phyloP scores from a whole-genome alignment of 1,140 invertebrate genomes.

The Eurytemora carolleeae region DNA sequence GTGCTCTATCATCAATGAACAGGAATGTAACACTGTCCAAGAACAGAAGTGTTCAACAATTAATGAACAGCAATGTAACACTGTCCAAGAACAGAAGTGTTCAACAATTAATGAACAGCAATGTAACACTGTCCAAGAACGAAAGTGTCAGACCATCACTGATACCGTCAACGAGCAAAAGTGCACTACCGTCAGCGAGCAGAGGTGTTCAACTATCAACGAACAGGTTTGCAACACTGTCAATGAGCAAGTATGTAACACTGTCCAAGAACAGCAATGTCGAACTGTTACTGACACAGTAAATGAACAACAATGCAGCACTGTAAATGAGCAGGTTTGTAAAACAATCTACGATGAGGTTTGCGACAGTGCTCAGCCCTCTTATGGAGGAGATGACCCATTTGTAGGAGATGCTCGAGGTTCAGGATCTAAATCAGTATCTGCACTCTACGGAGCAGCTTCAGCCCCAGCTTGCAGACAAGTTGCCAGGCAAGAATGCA shows the following conservation, averaged over 20 bases:
- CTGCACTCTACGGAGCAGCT: conserved; percentile 6
- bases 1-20: conserved; percentile 10
- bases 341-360: conserved; percentile 6
- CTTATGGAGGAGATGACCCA: conserved; percentile 4
- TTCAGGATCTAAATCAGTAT: not conserved
- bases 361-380: conserved; percentile 4
- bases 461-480: not conserved
- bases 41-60: too few species aligned
- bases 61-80: too few species aligned
- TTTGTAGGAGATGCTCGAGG: too few species aligned
- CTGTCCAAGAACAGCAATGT: conserved; percentile 13
- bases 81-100: too few species aligned
- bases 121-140: too few species aligned
- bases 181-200: conserved; percentile 8
- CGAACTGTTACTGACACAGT: not conserved
- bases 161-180: conserved; percentile 13
- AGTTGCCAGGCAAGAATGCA: conserved; percentile 9
- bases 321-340: conserved; percentile 10
- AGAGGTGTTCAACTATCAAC: conserved; percentile 3
- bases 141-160: conserved; percentile 1
- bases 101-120: too few species aligned
- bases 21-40: too few species aligned
- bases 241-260: conserved; percentile 9
- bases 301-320: not conserved
- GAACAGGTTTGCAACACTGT: too few species aligned